Evolutionary conservation across 2,113 vertebrate species (phyloP), one percentile per base, ranked within the genome.

Genomic region (Pluvialis apricaria): DNA sequence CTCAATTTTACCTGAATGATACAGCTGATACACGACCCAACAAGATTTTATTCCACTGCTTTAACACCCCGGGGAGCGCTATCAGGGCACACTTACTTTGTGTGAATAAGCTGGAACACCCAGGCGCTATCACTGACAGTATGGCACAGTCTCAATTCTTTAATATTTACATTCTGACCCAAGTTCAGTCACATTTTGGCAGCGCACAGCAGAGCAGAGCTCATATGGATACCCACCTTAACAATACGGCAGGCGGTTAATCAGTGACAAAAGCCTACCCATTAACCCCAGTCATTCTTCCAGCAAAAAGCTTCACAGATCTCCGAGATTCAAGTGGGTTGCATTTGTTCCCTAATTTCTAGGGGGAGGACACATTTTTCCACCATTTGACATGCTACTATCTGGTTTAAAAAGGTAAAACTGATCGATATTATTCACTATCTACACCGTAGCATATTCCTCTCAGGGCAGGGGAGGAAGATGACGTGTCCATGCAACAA

Each of bases 131-230:
- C 76, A 81, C 83, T 3, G 0, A 29, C 71, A 96, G 65, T 16
- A 82, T 2, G 0, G 69, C 36, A 88, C 69, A 86, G 54, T n/a
- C 89, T 87, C 32, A 0, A 4, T 31, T 60, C 61, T 92, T 66
- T 47, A 64, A 32, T 84, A 89, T 79, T 92, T 81, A 82, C 81
- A 49, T 77, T 89, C 72, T 94, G 86, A 75, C 72, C 62, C 83
- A 54, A 54, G 61, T 38, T 81, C 64, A 77, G 60, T 57, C 80
- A 66, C 77, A 25, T 75, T 81, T 82, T 86, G 81, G 86, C 94
- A 91, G 65, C 0, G 3, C 73, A 21, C 17, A 49, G 75, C 24
- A 19, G 25, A 57, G 45, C 38, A n/a, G 71, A 85, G 76, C 68
- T 88, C 76, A 54, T 44, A 57, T 1, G 0, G 36, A 73, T 13